These are phyloP conservation scores for Brachycybe producta DNA, from an alignment of 2,888 invertebrate species.

Conservation along the genomic window DNA sequence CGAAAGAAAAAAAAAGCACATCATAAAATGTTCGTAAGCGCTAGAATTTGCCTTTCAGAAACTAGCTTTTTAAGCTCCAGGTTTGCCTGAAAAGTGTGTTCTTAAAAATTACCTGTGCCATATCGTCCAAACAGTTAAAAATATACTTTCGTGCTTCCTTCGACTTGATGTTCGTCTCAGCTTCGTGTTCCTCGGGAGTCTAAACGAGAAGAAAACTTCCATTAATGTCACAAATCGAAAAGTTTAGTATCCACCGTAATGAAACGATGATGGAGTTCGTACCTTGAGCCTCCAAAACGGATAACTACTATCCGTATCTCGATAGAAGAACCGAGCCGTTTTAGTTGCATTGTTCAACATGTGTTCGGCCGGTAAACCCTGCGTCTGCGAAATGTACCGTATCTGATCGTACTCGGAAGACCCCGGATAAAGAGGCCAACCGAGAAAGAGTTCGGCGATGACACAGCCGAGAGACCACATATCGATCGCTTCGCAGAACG, in stretches of 20 bases:
- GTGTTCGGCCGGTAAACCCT: slow-evolving; percentile 92
- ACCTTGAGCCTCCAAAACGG: slow-evolving; percentile 49
- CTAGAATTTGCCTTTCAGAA: too few species aligned
- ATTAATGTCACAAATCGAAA: not conserved
- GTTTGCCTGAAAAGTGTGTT: not conserved
- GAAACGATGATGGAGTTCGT: slow-evolving; percentile 6
- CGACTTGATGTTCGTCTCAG: slow-evolving; percentile 92
- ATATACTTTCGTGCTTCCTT: slow-evolving; percentile 99
- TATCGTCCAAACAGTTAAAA: slow-evolving; percentile 97
- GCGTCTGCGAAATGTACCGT: slow-evolving; percentile 90
- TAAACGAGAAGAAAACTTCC: slow-evolving; percentile 37
- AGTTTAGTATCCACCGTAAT: not conserved
- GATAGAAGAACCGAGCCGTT: slow-evolving; percentile 95
- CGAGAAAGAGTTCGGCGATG: slow-evolving; percentile 95
- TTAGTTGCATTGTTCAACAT: slow-evolving; percentile 96
- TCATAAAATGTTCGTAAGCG: too few species aligned
- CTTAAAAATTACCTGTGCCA: slow-evolving; percentile 43
- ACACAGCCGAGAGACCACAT: slow-evolving; percentile 99
- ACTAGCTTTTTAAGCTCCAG: not conserved
- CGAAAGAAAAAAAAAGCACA: not conserved
- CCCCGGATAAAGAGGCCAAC: slow-evolving; percentile 99
- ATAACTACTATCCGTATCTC: slow-evolving; percentile 73
- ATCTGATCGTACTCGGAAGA: slow-evolving; percentile 96
- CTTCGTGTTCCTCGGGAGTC: slow-evolving; percentile 96
- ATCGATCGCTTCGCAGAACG: slow-evolving; percentile 98